Conservation (phyloP, 2,888 invertebrate species). For the Dynastes tityus region DNA sequence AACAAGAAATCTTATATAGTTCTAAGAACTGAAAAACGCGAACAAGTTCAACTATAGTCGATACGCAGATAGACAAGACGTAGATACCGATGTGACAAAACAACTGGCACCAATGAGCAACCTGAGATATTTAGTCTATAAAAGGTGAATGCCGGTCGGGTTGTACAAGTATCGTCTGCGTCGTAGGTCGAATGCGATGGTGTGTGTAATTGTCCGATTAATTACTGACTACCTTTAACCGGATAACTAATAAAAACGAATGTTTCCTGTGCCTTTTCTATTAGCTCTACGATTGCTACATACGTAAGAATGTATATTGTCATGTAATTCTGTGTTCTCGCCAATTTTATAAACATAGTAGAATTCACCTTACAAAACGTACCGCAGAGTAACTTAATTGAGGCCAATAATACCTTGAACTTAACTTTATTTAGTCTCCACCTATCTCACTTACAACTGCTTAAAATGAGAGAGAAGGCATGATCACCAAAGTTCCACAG, state of each 20-base stretch:
- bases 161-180: neutral
- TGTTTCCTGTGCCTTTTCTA: conserved; percentile 20
- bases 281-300: neutral
- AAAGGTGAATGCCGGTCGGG: conserved; percentile 6
- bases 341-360: no score
- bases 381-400: no score
- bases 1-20: neutral
- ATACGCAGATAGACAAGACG: neutral
- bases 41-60: neutral
- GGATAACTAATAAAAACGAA: conserved; percentile 29
- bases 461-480: no score
- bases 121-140: neutral
- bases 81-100: no score
- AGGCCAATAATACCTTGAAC: no score
- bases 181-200: neutral
- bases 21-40: conserved; percentile 4
- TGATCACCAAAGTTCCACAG: no score
- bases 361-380: no score
- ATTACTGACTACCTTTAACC: conserved; percentile 24
- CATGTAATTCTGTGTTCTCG: no score
- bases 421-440: no score
- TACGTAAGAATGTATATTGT: no score
- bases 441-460: no score
- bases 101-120: no score
- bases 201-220: conserved; percentile 20